Percentiles rank a stretch among this genome's conserved stretches.
Conservation (phyloP, 2,797 vertebrate genomes). For the Takifugu rubripes region DNA sequence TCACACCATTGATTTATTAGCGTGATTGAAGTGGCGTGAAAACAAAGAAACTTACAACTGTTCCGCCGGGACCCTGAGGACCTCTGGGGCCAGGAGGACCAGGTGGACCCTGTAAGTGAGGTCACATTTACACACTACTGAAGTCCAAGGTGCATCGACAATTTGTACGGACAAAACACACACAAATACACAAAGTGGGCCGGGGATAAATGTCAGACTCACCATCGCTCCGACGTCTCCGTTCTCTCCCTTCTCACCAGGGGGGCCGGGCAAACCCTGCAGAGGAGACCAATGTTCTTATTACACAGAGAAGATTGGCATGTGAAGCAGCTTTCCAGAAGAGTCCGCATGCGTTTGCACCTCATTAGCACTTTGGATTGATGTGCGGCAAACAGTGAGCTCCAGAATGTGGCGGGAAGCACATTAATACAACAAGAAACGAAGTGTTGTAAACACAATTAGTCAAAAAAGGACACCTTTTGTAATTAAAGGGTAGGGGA, state of each 20-base stretch:
- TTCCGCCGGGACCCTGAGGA: constrained; percentile 91
- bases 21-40: neutral
- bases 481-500: constrained; percentile 71
- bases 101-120: constrained; percentile 85
- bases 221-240: constrained; percentile 97
- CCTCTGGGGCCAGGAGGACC: constrained; percentile 97
- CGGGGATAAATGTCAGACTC: constrained; percentile 42
- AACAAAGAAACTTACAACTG: constrained; percentile 81
- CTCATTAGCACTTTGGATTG: constrained; percentile 44
- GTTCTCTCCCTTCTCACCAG: constrained; percentile 96
- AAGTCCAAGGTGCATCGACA: too few relatives aligned
- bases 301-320: constrained; percentile 29
- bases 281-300: constrained; percentile 30
- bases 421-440: constrained; percentile 45
- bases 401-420: constrained; percentile 30
- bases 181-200: too few relatives aligned
- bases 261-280: constrained; percentile 92
- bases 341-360: constrained; percentile 25
- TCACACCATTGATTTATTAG: neutral
- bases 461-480: constrained; percentile 70
- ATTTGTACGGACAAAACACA: too few relatives aligned
- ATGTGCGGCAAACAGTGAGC: constrained; percentile 30
- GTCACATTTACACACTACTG: too few relatives aligned
- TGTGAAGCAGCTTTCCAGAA: constrained; percentile 6
- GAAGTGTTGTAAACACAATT: constrained; percentile 67